Evolutionary conservation across 2,888 invertebrate genomes (phyloP), one percentile per base, ranked within the genome.

Genomic region (Cancer borealis): DNA sequence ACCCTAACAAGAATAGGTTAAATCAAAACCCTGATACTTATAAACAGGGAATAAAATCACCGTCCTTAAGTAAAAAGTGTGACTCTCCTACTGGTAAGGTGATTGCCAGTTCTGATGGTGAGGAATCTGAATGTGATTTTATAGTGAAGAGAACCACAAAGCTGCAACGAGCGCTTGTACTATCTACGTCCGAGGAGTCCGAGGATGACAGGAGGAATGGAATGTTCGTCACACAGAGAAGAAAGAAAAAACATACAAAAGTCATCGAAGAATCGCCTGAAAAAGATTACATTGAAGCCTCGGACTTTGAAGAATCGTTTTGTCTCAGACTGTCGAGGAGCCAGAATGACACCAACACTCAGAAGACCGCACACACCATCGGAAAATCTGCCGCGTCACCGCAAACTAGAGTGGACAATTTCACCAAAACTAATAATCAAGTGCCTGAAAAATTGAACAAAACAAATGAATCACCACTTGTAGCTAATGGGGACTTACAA

Each of bases 361-460:
- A 87, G 73, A 92, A 93, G 66, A 92, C 93, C 39, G 47, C 90
- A 26, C 54, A 47, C 45, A 95, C 95, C 8, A 73, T 95, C 54
- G 93, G 93, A 12, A 92, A 79, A 93, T 66, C 79, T 49, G 93
- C 95, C 54, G 54, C 14, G n/a, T 95, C 93, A 0, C 93, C 95
- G 30, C 45, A 54, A n/a, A 87, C 45, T 93, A 49, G 14, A 49
- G 88, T 30, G 3, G 88, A 84, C 2, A 88, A 49, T 54, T 21
- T 39, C 30, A 66, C n/a, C 49, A 17, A 49, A 60, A 54, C 54
- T 60, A n/a, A 14, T 47, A 60, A 54, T 1, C n/a, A 60, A 12
- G 30, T 17, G 17, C 30, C n/a, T 47, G 30, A 30, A 17, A 17
- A 26, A 12, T 30, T 89, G 4, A 30, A 45, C 17, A 54, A 91